A percentile compares a stretch with the other conserved stretches of the same genome.
These are phyloP conservation scores for Leuciscus idus DNA, from an alignment of 2,113 vertebrate species.

Conservation along the genomic window DNA sequence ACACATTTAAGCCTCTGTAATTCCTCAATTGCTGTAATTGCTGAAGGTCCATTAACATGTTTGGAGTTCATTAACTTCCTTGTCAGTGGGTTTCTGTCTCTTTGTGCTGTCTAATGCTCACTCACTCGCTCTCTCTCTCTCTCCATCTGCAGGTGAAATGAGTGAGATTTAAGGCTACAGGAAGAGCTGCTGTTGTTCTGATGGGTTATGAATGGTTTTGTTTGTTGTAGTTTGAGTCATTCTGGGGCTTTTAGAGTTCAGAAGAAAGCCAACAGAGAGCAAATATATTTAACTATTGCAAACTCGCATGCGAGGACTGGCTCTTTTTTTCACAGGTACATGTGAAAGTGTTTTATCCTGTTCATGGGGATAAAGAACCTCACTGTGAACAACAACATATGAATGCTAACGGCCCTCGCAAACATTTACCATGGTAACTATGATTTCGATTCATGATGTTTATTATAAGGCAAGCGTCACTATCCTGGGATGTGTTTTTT, in stretches of 20 bases:
- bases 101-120: neutral
- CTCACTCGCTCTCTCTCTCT: neutral
- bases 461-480: too few relatives aligned
- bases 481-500: too few relatives aligned
- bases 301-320: neutral
- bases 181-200: slow-evolving; percentile 9
- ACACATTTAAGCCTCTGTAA: slow-evolving; percentile 34
- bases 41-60: slow-evolving; percentile 33
- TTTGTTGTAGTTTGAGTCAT: slow-evolving; percentile 50
- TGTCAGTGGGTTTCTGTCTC: slow-evolving; percentile 7
- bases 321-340: neutral
- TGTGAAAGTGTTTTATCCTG: neutral
- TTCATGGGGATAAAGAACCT: neutral
- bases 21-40: slow-evolving; percentile 48
- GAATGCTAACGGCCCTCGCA: neutral
- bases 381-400: neutral
- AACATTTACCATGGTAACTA: neutral
- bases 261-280: neutral
- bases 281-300: neutral
- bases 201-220: slow-evolving; percentile 49
- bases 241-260: slow-evolving; percentile 12
- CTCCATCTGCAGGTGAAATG: slow-evolving; percentile 10
- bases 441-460: too few relatives aligned
- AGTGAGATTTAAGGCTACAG: neutral
- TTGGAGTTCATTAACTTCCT: slow-evolving; percentile 21